phyloP scores from a whole-genome alignment of 2,113 vertebrate species.

The Passer domesticus region DNA sequence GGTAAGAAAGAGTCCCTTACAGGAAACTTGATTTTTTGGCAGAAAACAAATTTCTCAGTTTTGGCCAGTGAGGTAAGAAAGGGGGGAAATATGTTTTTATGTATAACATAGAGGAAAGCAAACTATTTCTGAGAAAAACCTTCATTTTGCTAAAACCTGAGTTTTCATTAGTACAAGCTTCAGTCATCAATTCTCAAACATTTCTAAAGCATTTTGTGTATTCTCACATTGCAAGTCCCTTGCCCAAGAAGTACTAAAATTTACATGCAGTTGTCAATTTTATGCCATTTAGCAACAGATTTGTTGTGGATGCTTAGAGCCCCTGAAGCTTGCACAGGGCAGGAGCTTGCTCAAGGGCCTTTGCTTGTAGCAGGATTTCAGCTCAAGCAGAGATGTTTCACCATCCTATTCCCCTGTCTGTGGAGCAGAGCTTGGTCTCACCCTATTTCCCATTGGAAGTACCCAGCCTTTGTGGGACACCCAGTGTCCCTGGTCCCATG shows the following conservation, averaged over 20 bases:
- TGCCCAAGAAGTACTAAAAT: not conserved
- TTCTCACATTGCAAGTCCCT: not conserved
- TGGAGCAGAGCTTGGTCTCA: not conserved
- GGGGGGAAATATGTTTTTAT: not conserved
- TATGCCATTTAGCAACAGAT: constrained; percentile 12
- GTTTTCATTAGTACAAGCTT: not conserved
- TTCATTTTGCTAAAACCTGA: not conserved
- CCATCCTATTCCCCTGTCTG: not conserved
- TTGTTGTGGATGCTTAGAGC: not conserved
- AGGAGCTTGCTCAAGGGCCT: not conserved
- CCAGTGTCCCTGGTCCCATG: fast-evolving
- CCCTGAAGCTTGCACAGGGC: not conserved
- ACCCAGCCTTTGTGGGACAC: not conserved
- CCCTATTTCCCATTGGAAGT: not conserved
- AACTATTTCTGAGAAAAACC: not conserved
- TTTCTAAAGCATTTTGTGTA: not conserved
- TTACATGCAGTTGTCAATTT: not conserved
- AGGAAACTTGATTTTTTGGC: constrained; percentile 4
- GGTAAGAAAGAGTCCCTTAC: not conserved
- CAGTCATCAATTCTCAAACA: not conserved
- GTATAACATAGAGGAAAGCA: not conserved
- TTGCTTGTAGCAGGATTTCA: not conserved
- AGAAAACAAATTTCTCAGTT: not conserved
- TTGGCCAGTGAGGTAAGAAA: not conserved
- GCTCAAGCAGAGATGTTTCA: not conserved